Evolutionary conservation across 2,888 invertebrate genomes (phyloP).

Genomic region (Hartigia nigra): DNA sequence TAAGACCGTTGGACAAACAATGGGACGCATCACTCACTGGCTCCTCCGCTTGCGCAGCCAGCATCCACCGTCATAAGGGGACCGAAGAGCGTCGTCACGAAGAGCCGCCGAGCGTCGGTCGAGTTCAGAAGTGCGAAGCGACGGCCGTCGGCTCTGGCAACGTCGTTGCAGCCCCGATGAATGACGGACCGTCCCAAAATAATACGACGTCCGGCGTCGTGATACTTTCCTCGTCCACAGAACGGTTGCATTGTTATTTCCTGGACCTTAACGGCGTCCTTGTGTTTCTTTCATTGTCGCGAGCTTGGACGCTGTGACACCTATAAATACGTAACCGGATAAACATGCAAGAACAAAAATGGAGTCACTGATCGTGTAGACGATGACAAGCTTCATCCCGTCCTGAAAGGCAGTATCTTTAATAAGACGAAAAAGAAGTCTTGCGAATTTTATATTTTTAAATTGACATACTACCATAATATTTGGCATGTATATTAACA

Average conservation of each 20-base stretch:
- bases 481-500: neutral
- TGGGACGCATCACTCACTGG: conserved; percentile 38
- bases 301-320: neutral
- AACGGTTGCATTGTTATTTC: conserved; percentile 39
- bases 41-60: conserved; percentile 24
- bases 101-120: conserved; percentile 19
- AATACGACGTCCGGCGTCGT: conserved; percentile 41
- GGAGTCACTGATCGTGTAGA: neutral
- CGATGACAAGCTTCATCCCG: neutral
- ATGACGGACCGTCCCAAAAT: conserved; percentile 51
- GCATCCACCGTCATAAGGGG: neutral
- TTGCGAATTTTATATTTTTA: neutral
- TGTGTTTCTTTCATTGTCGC: neutral
- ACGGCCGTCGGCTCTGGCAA: conserved; percentile 54
- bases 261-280: conserved; percentile 1
- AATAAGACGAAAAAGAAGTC: neutral
- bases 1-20: conserved; percentile 32
- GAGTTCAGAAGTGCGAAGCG: conserved; percentile 47
- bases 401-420: neutral
- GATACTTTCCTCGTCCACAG: conserved; percentile 28
- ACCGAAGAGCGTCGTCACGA: conserved; percentile 20
- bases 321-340: neutral
- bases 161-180: conserved; percentile 38
- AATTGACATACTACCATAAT: neutral
- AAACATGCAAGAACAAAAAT: neutral